Conservation (phyloP, 2,888 invertebrate species). For the Trimorus sp. region DNA sequence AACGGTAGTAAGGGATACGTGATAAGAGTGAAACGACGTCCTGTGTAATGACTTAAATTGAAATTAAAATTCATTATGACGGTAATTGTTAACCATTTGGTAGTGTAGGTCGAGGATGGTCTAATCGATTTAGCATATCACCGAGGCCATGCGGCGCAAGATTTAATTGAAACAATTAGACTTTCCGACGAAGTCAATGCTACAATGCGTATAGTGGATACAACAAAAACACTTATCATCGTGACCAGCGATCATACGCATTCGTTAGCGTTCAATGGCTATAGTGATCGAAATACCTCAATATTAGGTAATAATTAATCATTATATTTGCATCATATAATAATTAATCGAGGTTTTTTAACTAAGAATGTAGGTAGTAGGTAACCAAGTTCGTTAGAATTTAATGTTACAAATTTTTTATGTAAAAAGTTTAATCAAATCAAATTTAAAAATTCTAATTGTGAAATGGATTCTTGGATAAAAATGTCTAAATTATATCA, state of each 20-base stretch:
- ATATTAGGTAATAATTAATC: conserved; percentile 85
- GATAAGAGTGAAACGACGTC: conserved; percentile 84
- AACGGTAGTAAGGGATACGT: conserved; percentile 87
- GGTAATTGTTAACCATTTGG: conserved; percentile 4
- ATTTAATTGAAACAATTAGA: conserved; percentile 90
- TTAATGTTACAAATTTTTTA: too few relatives aligned
- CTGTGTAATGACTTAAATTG: conserved; percentile 32
- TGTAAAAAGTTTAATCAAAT: too few relatives aligned
- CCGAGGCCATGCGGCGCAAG: conserved; percentile 88
- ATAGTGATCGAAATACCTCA: conserved; percentile 86
- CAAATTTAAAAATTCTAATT: too few relatives aligned
- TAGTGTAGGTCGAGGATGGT: conserved; percentile 90
- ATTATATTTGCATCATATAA: too few relatives aligned
- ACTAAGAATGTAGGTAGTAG: too few relatives aligned
- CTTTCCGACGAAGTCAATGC: conserved; percentile 89
- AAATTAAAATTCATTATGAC: not conserved
- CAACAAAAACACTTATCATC: conserved; percentile 89
- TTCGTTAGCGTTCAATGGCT: conserved; percentile 89
- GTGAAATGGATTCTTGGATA: too few relatives aligned
- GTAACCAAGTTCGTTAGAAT: too few relatives aligned
- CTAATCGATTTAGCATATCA: conserved; percentile 94
- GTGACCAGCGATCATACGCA: conserved; percentile 94
- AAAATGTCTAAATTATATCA: too few relatives aligned
- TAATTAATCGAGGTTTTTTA: too few relatives aligned
- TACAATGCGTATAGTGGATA: conserved; percentile 84